These are phyloP conservation scores for Pedetes capensis DNA, from an alignment of 2,113 vertebrate genomes.

Conservation along the genomic window DNA sequence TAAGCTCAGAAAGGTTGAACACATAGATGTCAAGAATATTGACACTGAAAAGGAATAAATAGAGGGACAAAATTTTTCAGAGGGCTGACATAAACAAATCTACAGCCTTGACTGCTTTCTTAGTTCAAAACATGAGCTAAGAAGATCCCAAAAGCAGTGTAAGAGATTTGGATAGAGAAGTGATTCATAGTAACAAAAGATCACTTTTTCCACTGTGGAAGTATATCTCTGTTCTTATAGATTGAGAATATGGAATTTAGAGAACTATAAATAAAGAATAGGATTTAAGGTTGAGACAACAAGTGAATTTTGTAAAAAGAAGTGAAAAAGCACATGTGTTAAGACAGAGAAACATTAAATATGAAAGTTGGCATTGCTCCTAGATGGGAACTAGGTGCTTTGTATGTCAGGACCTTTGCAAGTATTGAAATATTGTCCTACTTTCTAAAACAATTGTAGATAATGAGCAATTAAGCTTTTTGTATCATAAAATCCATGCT, in stretches of 20 bases:
- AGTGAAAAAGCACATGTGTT: background rate
- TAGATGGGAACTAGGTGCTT: background rate
- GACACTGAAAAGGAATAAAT: background rate
- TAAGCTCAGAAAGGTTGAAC: background rate
- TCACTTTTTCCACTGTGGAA: background rate
- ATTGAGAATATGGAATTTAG: background rate
- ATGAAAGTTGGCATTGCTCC: background rate
- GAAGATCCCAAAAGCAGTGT: background rate
- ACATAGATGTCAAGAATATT: background rate
- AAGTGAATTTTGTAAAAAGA: background rate
- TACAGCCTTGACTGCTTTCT: background rate
- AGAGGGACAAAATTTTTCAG: background rate
- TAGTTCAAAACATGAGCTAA: background rate
- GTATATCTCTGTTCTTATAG: background rate
- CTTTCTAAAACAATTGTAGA: background rate
- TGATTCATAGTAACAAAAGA: background rate
- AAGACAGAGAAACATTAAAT: background rate
- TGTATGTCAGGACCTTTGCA: background rate
- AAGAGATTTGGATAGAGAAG: background rate
- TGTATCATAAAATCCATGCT: background rate
- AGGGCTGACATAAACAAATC: background rate
- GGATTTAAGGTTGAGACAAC: background rate
- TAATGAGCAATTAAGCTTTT: background rate
- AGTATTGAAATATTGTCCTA: background rate
- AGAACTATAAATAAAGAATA: background rate